Evolutionary conservation across 2,113 vertebrate species (phyloP), one percentile per base, ranked within the genome.

Genomic region (Meriones unguiculatus): DNA sequence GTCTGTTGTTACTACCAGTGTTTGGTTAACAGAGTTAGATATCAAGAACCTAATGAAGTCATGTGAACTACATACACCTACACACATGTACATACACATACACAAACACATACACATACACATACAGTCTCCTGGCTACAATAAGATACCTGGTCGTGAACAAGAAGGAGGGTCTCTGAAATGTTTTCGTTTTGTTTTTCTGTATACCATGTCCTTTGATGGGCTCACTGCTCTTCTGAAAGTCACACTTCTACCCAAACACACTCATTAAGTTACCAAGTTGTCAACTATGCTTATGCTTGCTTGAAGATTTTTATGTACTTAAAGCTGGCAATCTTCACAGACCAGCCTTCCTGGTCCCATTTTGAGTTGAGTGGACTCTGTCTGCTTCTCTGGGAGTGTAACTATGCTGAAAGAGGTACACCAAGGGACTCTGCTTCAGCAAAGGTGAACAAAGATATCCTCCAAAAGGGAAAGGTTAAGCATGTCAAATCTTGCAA

Each of bases 401-500:
- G 28, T 67, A 69, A 7, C 77, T 95, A 0, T 67, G 7, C 81
- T 90, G 35, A 9, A 5, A 78, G 28, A 90, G 41, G 22, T 70
- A 32, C 6, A 70, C 25, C 14, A 10, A 90, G 17, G 59, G 1
- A n/a, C 72, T 57, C 57, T 75, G 12, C 20, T 81, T 90, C 35
- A 46, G 90, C 22, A n/a, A 88, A 80, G 72, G 24, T 69, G 86
- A 84, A 72, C 59, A 93, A 52, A 94, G 46, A 7, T 73, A 64
- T 64, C 35, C 38, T 64, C 10, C 46, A 50, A 78, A 89, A 93
- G 41, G 57, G 80, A 90, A 95, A 90, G 24, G 0, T 57, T 77
- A 88, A 38, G 28, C 38, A 54, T 77, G 87, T 86, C 18, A 93
- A 94, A 92, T 14, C 54, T 84, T 52, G 50, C 57, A 92, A 73